phyloP scores from a whole-genome alignment of 2,113 vertebrate genomes.

The Callospermophilus lateralis region DNA sequence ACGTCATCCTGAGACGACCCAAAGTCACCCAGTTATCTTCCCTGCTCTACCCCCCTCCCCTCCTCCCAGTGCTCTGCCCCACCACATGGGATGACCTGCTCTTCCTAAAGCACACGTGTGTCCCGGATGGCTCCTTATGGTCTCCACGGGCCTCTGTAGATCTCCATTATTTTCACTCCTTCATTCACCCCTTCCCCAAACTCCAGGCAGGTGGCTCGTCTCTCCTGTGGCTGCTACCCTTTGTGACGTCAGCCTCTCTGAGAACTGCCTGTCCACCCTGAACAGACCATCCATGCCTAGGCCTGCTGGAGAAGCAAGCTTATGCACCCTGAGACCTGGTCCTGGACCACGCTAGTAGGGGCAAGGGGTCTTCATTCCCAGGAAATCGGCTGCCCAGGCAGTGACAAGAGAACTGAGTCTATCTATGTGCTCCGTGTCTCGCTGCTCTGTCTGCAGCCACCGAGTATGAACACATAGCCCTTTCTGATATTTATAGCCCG shows the following conservation, averaged over 20 bases:
- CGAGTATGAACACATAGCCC: background rate
- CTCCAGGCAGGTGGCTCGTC: background rate
- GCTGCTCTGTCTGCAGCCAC: background rate
- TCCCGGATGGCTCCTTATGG: background rate
- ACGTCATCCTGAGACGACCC: background rate
- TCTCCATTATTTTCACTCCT: background rate
- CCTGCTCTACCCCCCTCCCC: background rate
- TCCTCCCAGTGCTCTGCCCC: background rate
- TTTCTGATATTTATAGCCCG: background rate
- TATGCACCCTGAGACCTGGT: background rate
- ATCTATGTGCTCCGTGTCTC: background rate
- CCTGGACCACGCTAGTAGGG: background rate
- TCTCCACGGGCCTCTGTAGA: background rate
- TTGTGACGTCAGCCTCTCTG: background rate
- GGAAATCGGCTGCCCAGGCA: background rate
- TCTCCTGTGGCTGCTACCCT: background rate
- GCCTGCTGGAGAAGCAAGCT: background rate
- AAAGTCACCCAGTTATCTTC: background rate
- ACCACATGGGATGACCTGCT: background rate
- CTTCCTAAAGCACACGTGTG: background rate
- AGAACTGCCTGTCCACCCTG: background rate
- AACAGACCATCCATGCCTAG: background rate
- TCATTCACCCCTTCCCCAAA: background rate
- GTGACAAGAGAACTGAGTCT: background rate
- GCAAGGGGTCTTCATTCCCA: background rate